Evolutionary conservation across 2,113 vertebrate species (phyloP).

Genomic region (Erythrolamprus reginae): DNA sequence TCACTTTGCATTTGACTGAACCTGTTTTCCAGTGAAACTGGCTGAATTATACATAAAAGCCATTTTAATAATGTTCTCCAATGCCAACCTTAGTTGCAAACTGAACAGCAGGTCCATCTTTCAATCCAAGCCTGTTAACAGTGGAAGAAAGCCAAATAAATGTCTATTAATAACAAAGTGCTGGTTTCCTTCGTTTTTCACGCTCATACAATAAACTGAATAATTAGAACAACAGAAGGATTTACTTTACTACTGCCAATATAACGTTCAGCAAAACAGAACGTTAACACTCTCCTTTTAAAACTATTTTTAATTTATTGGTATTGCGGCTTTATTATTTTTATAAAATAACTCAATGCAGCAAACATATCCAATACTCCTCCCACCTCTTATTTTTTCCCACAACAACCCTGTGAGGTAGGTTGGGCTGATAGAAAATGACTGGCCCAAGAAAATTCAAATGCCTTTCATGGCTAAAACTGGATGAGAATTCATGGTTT

Average conservation of each 20-base stretch:
- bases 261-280: not conserved
- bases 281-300: slow-evolving; percentile 14
- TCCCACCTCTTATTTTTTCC: not conserved
- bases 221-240: slow-evolving; percentile 37
- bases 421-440: not conserved
- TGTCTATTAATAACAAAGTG: slow-evolving; percentile 41
- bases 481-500: not conserved
- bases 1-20: slow-evolving; percentile 41
- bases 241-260: slow-evolving; percentile 4
- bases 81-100: slow-evolving; percentile 56
- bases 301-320: not conserved
- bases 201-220: slow-evolving; percentile 18
- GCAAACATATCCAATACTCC: not conserved
- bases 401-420: not conserved
- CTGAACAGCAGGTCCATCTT: slow-evolving; percentile 64
- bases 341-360: not conserved
- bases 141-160: slow-evolving; percentile 61
- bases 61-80: slow-evolving; percentile 33
- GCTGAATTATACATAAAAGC: slow-evolving; percentile 53
- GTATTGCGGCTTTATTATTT: not conserved
- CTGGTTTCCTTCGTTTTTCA: not conserved
- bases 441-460: not conserved
- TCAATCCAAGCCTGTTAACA: slow-evolving; percentile 55
- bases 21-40: slow-evolving; percentile 37
- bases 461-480: not conserved